Conservation (phyloP, 2,797 vertebrate genomes). For the Thamnophis elegans region DNA sequence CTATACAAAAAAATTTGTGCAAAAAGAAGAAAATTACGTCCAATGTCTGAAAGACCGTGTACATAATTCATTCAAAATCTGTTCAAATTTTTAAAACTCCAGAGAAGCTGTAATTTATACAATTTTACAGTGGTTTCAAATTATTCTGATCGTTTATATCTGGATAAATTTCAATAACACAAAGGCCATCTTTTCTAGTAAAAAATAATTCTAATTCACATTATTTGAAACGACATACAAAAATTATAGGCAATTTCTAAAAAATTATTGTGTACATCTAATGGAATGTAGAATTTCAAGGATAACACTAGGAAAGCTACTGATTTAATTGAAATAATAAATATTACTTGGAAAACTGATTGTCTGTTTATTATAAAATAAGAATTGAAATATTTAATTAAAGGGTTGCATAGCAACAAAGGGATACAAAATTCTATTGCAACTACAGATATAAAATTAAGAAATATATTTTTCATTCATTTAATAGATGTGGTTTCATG, state of each 20-base stretch:
- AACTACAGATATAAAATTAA: slow-evolving; percentile 60
- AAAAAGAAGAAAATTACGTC: slow-evolving; percentile 73
- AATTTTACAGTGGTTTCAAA: slow-evolving; percentile 89
- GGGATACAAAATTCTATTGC: slow-evolving; percentile 72
- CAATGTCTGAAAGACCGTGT: slow-evolving; percentile 58
- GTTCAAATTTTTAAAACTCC: slow-evolving; percentile 69
- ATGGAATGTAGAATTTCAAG: slow-evolving; percentile 61
- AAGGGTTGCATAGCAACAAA: slow-evolving; percentile 86
- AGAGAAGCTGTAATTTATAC: slow-evolving; percentile 54
- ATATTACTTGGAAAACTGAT: slow-evolving; percentile 80
- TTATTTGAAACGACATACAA: slow-evolving; percentile 50
- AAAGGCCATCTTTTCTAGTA: slow-evolving; percentile 60
- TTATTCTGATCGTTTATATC: slow-evolving; percentile 66
- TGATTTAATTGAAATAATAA: slow-evolving; percentile 72
- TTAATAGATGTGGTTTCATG: neutral
- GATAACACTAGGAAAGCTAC: slow-evolving; percentile 53
- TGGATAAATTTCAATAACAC: slow-evolving; percentile 66
- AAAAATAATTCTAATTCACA: slow-evolving; percentile 70
- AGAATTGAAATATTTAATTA: slow-evolving; percentile 67
- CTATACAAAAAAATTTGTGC: slow-evolving; percentile 79
- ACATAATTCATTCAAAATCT: slow-evolving; percentile 65
- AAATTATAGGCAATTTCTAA: slow-evolving; percentile 57
- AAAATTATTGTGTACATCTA: slow-evolving; percentile 57
- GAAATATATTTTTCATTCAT: slow-evolving; percentile 60
- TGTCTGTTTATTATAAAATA: slow-evolving; percentile 72